A percentile compares a stretch with the other conserved stretches of the same genome.
These are phyloP conservation scores for Calameuta pallipes DNA, from an alignment of 2,888 invertebrate species.

Conservation along the genomic window DNA sequence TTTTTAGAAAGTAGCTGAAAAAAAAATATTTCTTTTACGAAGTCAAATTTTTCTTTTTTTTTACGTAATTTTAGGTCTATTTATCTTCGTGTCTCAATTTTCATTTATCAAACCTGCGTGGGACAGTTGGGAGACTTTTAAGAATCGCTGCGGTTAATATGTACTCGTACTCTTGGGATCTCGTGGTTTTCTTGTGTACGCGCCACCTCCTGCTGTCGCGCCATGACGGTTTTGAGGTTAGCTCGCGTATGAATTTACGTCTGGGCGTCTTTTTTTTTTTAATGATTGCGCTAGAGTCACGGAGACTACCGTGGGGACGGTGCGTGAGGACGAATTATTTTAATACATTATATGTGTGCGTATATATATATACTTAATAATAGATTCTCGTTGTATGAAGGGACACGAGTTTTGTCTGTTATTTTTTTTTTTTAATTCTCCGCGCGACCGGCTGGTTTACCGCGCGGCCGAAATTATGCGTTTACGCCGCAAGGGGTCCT, in stretches of 20 bases:
- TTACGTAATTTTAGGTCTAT: too few relatives aligned
- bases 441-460: not conserved
- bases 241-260: not conserved
- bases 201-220: not conserved
- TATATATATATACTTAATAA: too few relatives aligned
- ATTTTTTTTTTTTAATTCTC: too few relatives aligned
- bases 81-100: not conserved
- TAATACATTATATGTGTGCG: too few relatives aligned
- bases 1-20: not conserved
- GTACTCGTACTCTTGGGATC: not conserved
- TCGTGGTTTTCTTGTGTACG: not conserved
- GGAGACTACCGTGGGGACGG: not conserved
- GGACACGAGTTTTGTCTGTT: too few relatives aligned
- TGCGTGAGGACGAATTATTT: too few relatives aligned
- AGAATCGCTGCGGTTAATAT: not conserved
- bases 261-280: not conserved
- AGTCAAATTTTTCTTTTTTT: too few relatives aligned
- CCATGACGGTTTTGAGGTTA: not conserved
- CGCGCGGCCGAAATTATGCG: not conserved
- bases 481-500: not conserved
- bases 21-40: too few relatives aligned
- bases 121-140: not conserved
- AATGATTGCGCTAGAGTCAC: not conserved
- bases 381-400: too few relatives aligned
- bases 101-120: not conserved